phyloP scores from a whole-genome alignment of 2,797 vertebrate species.

The Neosalanx taihuensis region DNA sequence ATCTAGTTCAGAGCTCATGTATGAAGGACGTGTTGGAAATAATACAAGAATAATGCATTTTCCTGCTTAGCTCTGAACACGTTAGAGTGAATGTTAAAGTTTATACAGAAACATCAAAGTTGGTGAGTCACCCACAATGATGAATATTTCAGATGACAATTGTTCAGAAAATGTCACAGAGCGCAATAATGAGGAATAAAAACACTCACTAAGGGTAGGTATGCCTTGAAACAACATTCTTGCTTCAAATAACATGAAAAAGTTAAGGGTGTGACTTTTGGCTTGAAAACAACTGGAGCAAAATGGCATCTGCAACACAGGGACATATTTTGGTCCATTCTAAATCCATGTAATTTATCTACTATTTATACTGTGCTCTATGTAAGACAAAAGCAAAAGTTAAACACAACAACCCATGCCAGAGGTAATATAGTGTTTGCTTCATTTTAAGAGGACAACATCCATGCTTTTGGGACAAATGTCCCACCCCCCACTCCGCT shows the following conservation, averaged over 20 bases:
- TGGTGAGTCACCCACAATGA: constrained; percentile 55
- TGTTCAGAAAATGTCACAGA: constrained; percentile 54
- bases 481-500: too few relatives aligned
- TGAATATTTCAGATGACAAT: constrained; percentile 61
- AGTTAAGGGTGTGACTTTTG: neutral
- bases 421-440: neutral
- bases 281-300: neutral
- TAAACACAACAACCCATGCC: neutral
- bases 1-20: neutral
- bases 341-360: too few relatives aligned
- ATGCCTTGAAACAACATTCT: too few relatives aligned
- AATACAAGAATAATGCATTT: constrained; percentile 20
- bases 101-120: constrained; percentile 31
- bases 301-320: too few relatives aligned
- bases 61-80: constrained; percentile 16
- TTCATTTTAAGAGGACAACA: neutral
- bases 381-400: neutral
- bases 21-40: constrained; percentile 16
- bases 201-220: constrained; percentile 34
- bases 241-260: too few relatives aligned
- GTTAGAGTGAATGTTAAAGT: too few relatives aligned
- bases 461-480: too few relatives aligned
- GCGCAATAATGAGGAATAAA: constrained; percentile 20
- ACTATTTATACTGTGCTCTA: neutral
- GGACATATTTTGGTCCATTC: too few relatives aligned